Conservation (phyloP, 2,888 invertebrate species). For the Autographa pulchrina region DNA sequence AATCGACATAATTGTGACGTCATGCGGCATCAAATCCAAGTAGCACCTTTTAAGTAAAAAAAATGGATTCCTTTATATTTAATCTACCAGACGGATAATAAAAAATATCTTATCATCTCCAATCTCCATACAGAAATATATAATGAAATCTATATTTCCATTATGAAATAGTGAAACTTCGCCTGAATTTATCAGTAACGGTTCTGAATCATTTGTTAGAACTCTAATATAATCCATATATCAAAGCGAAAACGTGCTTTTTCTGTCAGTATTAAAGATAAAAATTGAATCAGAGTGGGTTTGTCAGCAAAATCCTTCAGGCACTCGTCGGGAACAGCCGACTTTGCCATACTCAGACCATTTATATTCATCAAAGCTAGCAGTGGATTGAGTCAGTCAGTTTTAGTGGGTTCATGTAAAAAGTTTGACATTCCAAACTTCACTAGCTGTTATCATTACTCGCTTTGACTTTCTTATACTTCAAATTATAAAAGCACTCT, state of each 20-base stretch:
- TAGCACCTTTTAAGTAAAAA: no score
- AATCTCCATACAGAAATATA: no score
- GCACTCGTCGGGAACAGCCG: slow-evolving; percentile 52
- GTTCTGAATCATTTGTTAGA: slow-evolving; percentile 39
- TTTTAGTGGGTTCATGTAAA: slow-evolving; percentile 43
- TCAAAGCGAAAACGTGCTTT: slow-evolving; percentile 30
- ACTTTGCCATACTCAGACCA: slow-evolving; percentile 51
- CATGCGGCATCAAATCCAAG: no score
- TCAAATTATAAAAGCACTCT: neutral
- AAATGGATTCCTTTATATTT: no score
- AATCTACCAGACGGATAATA: no score
- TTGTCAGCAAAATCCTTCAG: slow-evolving; percentile 60
- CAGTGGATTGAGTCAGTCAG: slow-evolving; percentile 49
- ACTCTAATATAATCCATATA: slow-evolving; percentile 35
- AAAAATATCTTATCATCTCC: no score
- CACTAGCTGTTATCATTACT: slow-evolving; percentile 22
- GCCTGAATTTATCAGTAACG: slow-evolving; percentile 23
- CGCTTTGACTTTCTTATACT: neutral
- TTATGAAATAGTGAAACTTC: neutral
- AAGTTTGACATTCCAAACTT: slow-evolving; percentile 41
- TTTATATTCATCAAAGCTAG: slow-evolving; percentile 65
- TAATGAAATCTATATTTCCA: neutral
- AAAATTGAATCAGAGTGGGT: slow-evolving; percentile 63
- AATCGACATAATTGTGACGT: no score
- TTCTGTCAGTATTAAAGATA: slow-evolving; percentile 50